phyloP scores from a whole-genome alignment of 1,140 invertebrate species.

The Whitmania pigra region DNA sequence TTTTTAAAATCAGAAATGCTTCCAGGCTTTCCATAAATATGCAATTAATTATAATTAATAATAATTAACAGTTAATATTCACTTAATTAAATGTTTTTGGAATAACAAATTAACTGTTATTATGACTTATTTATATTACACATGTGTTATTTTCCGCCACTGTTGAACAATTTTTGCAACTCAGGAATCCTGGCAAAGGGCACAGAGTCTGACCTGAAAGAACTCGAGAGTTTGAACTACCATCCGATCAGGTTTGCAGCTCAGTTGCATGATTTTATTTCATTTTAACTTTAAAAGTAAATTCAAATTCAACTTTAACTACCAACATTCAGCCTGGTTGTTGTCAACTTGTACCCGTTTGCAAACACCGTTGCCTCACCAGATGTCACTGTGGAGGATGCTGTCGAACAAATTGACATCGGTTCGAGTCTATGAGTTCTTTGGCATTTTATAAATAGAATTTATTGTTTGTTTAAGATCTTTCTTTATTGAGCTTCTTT shows the following conservation, averaged over 20 bases:
- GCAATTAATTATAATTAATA: no score
- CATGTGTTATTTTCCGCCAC: slow-evolving; percentile 10
- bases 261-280: no score
- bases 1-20: no score
- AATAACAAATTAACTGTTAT: not conserved
- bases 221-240: slow-evolving; percentile 45
- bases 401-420: slow-evolving; percentile 95
- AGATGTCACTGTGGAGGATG: slow-evolving; percentile 68
- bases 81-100: no score
- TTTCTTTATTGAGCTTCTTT: no score
- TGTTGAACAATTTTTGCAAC: slow-evolving; percentile 32
- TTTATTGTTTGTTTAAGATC: no score
- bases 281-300: not conserved
- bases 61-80: no score
- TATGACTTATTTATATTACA: not conserved
- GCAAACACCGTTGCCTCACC: slow-evolving; percentile 70
- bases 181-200: slow-evolving; percentile 23
- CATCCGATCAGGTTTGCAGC: slow-evolving; percentile 11
- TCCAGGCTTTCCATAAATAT: no score
- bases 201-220: slow-evolving; percentile 11
- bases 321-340: slow-evolving; percentile 36
- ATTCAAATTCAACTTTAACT: not conserved
- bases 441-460: no score
- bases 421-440: slow-evolving; percentile 32
- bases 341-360: slow-evolving; percentile 95